Base-by-base conservation (phyloP, 2,888 invertebrate species). In the Loripinus fragilis region DNA sequence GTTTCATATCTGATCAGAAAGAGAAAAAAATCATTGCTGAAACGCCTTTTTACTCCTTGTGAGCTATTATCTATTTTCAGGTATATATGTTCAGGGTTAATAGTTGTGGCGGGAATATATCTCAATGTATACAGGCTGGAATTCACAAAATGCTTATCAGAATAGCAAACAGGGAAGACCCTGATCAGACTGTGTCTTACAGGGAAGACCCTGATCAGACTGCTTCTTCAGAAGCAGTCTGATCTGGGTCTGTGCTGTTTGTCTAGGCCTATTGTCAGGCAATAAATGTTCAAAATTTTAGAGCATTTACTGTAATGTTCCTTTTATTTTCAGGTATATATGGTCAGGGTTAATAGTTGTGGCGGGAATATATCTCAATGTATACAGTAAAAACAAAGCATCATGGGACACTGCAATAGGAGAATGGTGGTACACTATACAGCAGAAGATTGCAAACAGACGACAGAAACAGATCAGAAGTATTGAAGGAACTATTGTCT, bases 81-180 rank as follows among this genome's bases (percentile, higher is more conserved):
- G 93, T 98, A 98, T 93, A 93, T 96, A 0, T 98, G 98, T 97
- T 97, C 98, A 0, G 98, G 98, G 0, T 92, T 97, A 87, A 94
- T 99, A 72, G 97, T 99, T 0, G 95, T 98, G 0, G 86, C 97
- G 41, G 98, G 98, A 8, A 98, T 99, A 91, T 98, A 98, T 94
- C 94, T 99, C n/a, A 98, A 98, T 94, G 95, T 98, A 70, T 97
- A 96, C 93, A 97, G 97, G n/a, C n/a, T n/a, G n/a, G n/a, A n/a
- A n/a, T n/a, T n/a, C n/a, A n/a, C n/a, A n/a, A n/a, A n/a, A n/a
- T n/a, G n/a, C n/a, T n/a, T n/a, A n/a, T n/a, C n/a, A n/a, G n/a
- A n/a, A n/a, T n/a, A n/a, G n/a, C n/a, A n/a, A n/a, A n/a, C n/a
- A n/a, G n/a, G n/a, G n/a, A n/a, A n/a, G n/a, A n/a, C n/a, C n/a